Evolutionary conservation across 1,140 invertebrate genomes (phyloP).

Genomic region (Camponotus pennsylvanicus): DNA sequence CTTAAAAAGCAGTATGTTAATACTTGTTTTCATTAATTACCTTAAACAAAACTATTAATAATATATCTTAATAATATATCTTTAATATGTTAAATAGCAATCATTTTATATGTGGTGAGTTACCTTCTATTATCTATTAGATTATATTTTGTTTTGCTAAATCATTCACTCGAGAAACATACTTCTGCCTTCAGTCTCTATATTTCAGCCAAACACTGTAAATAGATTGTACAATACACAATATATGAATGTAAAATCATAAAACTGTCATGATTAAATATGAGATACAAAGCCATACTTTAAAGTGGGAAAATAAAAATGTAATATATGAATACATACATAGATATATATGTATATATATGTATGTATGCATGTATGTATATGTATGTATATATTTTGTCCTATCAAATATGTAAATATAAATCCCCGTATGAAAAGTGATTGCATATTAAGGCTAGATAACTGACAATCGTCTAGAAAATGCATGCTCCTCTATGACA

Average conservation of each 20-base stretch:
- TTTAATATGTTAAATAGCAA: slow-evolving; percentile 63
- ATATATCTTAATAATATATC: slow-evolving; percentile 6
- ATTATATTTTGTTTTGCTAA: slow-evolving; percentile 60
- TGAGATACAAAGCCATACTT: slow-evolving; percentile 50
- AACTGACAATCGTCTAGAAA: slow-evolving; percentile 30
- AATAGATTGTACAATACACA: slow-evolving; percentile 63
- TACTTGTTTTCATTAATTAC: slow-evolving; percentile 53
- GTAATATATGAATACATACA: neutral
- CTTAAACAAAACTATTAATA: slow-evolving; percentile 66
- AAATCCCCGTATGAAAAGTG: slow-evolving; percentile 19
- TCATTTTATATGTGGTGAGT: slow-evolving; percentile 52
- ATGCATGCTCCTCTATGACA: slow-evolving; percentile 37
- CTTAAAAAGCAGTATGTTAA: slow-evolving; percentile 64
- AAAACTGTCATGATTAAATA: slow-evolving; percentile 59
- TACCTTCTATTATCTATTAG: slow-evolving; percentile 57
- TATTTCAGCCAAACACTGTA: slow-evolving; percentile 71
- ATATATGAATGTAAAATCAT: slow-evolving; percentile 59
- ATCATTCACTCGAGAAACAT: slow-evolving; percentile 62
- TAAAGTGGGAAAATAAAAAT: slow-evolving; percentile 53
- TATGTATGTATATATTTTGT: slow-evolving; percentile 23
- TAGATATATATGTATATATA: neutral
- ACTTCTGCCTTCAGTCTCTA: slow-evolving; percentile 67
- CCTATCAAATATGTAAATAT: slow-evolving; percentile 53
- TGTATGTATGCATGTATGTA: slow-evolving; percentile 5
- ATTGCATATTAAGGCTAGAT: slow-evolving; percentile 17